Percentiles rank a stretch among this genome's conserved stretches.
These are phyloP conservation scores for Aphidius gifuensis DNA, from an alignment of 1,140 invertebrate species.

Conservation along the genomic window DNA sequence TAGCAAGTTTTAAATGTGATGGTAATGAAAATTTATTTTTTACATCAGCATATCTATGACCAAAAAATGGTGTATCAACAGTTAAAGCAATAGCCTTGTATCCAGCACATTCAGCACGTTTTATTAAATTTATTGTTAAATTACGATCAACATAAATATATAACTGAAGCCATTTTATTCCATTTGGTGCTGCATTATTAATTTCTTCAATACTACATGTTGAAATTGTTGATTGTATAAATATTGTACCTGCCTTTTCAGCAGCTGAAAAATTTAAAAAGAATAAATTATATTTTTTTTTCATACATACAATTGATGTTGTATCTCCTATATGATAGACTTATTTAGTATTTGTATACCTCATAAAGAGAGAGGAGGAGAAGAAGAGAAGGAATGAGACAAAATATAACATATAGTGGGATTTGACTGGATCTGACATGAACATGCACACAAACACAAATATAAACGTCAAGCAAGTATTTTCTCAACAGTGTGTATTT, in stretches of 20 bases:
- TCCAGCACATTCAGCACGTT: conserved; percentile 78
- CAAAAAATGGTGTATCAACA: conserved; percentile 85
- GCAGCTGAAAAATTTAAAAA: conserved; percentile 63
- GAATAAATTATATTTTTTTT: conserved; percentile 1
- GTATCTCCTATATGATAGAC: too few species aligned
- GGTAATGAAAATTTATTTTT: conserved; percentile 84
- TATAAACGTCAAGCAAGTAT: too few species aligned
- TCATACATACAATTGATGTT: too few species aligned
- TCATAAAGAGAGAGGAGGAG: too few species aligned
- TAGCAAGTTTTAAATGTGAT: conserved; percentile 71
- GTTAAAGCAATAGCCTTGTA: conserved; percentile 87
- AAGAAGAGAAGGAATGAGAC: too few species aligned
- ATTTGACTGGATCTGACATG: too few species aligned
- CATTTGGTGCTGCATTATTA: conserved; percentile 68
- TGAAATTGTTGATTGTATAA: conserved; percentile 81
- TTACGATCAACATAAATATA: conserved; percentile 84
- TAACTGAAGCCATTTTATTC: conserved; percentile 85
- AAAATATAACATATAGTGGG: too few species aligned
- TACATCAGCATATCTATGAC: conserved; percentile 73
- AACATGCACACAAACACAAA: too few species aligned
- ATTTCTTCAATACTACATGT: conserved; percentile 89
- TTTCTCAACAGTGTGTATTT: too few species aligned
- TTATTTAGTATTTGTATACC: too few species aligned
- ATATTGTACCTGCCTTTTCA: conserved; percentile 68
- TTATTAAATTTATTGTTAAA: conserved; percentile 71